These are phyloP conservation scores for Eulacestoma nigropectus DNA, from an alignment of 2,113 vertebrate species.

Conservation along the genomic window DNA sequence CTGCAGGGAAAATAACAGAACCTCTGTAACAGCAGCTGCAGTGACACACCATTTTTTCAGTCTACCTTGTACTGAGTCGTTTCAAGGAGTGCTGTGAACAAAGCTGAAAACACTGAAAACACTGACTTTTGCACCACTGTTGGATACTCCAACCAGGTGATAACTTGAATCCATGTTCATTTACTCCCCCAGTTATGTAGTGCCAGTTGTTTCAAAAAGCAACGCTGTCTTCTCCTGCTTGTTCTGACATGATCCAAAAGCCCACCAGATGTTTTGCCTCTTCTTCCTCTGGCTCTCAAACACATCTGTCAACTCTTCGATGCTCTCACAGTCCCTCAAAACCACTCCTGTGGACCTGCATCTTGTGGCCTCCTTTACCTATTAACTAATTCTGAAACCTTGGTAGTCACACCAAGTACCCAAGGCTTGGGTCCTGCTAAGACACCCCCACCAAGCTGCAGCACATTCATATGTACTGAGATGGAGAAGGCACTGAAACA, in stretches of 20 bases:
- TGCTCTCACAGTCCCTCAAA: background rate
- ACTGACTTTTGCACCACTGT: background rate
- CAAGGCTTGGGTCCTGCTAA: background rate
- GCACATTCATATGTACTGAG: rapidly evolving
- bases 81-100: background rate
- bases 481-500: background rate
- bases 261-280: background rate
- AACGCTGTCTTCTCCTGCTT: background rate
- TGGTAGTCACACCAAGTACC: too few relatives aligned
- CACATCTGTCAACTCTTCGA: rapidly evolving
- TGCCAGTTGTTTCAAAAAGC: background rate
- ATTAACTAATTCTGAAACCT: background rate
- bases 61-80: background rate
- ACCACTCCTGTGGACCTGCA: background rate
- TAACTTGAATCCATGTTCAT: background rate
- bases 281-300: background rate
- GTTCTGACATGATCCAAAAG: background rate
- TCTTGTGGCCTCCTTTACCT: background rate
- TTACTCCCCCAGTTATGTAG: background rate
- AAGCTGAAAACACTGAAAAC: background rate
- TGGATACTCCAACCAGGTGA: background rate
- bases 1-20: background rate
- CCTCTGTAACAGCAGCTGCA: background rate
- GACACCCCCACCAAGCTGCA: background rate
- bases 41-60: background rate